phyloP scores from a whole-genome alignment of 1,140 invertebrate species.

The Lamellibrachia luymesi region DNA sequence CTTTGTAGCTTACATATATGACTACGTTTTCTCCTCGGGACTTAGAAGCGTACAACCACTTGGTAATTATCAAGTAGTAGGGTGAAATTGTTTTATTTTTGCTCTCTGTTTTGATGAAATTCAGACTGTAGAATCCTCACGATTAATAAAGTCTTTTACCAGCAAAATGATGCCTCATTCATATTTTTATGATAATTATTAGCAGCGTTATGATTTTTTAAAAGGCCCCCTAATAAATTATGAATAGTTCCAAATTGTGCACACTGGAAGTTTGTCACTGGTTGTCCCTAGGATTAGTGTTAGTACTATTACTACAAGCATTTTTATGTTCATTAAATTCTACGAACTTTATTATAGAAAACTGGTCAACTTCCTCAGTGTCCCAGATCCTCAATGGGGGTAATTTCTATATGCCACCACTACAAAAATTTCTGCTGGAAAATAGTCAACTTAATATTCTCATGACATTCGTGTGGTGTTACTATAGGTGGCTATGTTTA shows the following conservation, averaged over 20 bases:
- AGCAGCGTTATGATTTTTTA: conserved; percentile 9
- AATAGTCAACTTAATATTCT: too few relatives aligned
- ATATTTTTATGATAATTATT: not conserved
- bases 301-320: too few relatives aligned
- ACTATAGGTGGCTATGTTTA: too few relatives aligned
- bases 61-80: not conserved
- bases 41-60: not conserved
- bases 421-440: not conserved
- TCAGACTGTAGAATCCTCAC: not conserved
- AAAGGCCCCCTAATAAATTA: not conserved
- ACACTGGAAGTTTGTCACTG: too few relatives aligned
- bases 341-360: not conserved
- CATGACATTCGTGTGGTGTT: too few relatives aligned
- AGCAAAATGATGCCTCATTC: not conserved
- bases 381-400: not conserved
- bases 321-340: too few relatives aligned
- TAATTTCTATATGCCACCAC: not conserved
- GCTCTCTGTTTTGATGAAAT: not conserved
- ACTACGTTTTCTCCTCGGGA: not conserved
- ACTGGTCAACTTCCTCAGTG: not conserved
- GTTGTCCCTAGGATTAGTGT: too few relatives aligned
- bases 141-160: not conserved
- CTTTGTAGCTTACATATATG: not conserved
- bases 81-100: not conserved
- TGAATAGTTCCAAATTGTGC: too few relatives aligned